These are phyloP conservation scores for Myodes glareolus DNA, from an alignment of 2,113 vertebrate species.

Conservation along the genomic window DNA sequence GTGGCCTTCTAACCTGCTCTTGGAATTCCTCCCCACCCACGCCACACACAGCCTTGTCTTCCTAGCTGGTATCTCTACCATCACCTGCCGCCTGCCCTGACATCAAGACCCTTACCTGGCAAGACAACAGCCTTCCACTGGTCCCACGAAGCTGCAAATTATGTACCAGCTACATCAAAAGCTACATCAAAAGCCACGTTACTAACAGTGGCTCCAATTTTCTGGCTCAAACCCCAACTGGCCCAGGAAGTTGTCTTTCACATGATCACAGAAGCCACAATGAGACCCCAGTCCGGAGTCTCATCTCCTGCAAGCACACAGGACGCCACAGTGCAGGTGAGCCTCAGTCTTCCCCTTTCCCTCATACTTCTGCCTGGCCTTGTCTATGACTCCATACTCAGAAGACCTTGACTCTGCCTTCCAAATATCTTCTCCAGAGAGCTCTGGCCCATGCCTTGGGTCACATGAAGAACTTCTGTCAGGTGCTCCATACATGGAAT, in stretches of 20 bases:
- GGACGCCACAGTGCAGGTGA: not conserved
- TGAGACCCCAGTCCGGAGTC: not conserved
- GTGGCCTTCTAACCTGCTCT: not conserved
- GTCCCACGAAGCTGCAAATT: not conserved
- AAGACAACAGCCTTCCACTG: not conserved
- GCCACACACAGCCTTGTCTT: not conserved
- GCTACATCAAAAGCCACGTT: too few species aligned
- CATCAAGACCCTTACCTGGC: too few species aligned
- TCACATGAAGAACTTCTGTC: not conserved
- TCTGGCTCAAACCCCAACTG: slow-evolving; percentile 6
- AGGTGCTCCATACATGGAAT: not conserved
- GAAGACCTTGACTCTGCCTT: not conserved
- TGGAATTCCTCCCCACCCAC: too few species aligned
- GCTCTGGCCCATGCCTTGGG: not conserved
- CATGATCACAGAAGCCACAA: not conserved
- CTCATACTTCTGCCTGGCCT: not conserved
- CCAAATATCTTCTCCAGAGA: not conserved
- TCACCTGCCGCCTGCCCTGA: not conserved
- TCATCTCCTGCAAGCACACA: not conserved
- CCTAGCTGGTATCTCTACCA: not conserved
- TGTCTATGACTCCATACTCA: not conserved
- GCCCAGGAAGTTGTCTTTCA: not conserved
- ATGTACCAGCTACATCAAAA: not conserved
- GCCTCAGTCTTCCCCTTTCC: not conserved
- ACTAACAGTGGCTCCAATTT: not conserved